A percentile compares a stretch with the other conserved stretches of the same genome.
Evolutionary conservation across 2,888 invertebrate species (phyloP).

Genomic region (Diarsia mendica): DNA sequence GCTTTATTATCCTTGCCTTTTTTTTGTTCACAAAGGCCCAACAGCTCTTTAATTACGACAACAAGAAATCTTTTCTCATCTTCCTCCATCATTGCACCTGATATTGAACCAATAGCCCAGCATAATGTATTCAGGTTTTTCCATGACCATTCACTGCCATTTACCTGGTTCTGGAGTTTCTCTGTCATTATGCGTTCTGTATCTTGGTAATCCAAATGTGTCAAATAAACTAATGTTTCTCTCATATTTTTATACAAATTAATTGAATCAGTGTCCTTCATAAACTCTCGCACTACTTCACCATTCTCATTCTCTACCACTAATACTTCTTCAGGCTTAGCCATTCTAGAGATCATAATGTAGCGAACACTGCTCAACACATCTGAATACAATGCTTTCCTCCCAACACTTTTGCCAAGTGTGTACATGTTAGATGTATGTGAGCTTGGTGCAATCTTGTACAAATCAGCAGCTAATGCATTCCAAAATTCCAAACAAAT

Average conservation of each 20-base stretch:
- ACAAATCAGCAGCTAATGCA: conserved; percentile 97
- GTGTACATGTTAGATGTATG: conserved; percentile 84
- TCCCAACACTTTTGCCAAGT: conserved; percentile 87
- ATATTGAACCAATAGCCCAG: conserved; percentile 99
- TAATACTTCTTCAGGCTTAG: conserved; percentile 99
- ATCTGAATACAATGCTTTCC: conserved; percentile 94
- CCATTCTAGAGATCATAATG: conserved; percentile 99
- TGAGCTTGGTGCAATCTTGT: conserved; percentile 95
- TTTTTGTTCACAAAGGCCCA: conserved; percentile 99
- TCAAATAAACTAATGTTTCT: conserved; percentile 98
- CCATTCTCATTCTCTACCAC: conserved; percentile 99
- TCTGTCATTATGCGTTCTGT: conserved; percentile 99
- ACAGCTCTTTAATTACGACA: conserved; percentile 99
- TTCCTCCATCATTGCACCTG: conserved; percentile 99
- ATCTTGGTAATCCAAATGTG: conserved; percentile 99
- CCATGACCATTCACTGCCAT: conserved; percentile 99
- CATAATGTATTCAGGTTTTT: conserved; percentile 99
- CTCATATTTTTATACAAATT: conserved; percentile 99
- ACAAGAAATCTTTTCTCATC: conserved; percentile 99
- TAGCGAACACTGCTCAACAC: conserved; percentile 97
- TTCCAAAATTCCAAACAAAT: conserved; percentile 99
- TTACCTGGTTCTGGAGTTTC: conserved; percentile 99
- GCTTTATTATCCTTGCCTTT: conserved; percentile 99
- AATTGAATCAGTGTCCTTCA: conserved; percentile 99
- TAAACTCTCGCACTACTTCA: conserved; percentile 99